Conservation (phyloP, 2,888 invertebrate species). For the Plutella xylostella region DNA sequence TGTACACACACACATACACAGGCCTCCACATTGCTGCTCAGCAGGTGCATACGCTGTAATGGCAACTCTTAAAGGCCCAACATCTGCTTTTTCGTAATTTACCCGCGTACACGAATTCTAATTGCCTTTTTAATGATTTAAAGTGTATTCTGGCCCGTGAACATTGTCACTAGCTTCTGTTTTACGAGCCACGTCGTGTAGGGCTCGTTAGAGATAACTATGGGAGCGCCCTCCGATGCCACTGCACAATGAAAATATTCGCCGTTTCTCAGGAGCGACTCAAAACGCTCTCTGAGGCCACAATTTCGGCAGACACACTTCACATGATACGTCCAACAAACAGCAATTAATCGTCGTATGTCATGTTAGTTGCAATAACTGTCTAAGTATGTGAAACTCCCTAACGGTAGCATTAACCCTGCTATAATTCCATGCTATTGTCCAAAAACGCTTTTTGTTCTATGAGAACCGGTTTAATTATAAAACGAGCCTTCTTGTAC, state of each 20-base stretch:
- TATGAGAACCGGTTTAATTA: constrained; percentile 68
- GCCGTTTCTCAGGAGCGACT: neutral
- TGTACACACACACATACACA: neutral
- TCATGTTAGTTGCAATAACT: constrained; percentile 54
- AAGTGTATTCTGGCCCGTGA: constrained; percentile 28
- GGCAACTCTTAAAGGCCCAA: constrained; percentile 42
- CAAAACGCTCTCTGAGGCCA: neutral
- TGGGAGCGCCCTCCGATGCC: neutral
- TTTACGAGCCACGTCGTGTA: neutral
- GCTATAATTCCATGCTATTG: constrained; percentile 66
- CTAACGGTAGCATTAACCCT: constrained; percentile 50
- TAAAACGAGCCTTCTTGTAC: constrained; percentile 37
- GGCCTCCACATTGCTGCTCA: constrained; percentile 29
- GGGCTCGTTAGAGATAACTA: neutral
- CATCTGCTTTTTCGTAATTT: constrained; percentile 63
- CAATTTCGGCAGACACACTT: constrained; percentile 29
- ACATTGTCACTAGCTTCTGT: constrained; percentile 3
- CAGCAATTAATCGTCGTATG: constrained; percentile 57
- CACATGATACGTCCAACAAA: constrained; percentile 32
- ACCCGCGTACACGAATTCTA: constrained; percentile 45
- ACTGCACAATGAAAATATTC: neutral
- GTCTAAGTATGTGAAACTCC: constrained; percentile 61
- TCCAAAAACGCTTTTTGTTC: constrained; percentile 59
- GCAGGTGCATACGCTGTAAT: constrained; percentile 55
- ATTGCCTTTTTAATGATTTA: constrained; percentile 40